Evolutionary conservation across 2,888 invertebrate species (phyloP), one percentile per base, ranked within the genome.

Genomic region (Sinhomidia bicolor): DNA sequence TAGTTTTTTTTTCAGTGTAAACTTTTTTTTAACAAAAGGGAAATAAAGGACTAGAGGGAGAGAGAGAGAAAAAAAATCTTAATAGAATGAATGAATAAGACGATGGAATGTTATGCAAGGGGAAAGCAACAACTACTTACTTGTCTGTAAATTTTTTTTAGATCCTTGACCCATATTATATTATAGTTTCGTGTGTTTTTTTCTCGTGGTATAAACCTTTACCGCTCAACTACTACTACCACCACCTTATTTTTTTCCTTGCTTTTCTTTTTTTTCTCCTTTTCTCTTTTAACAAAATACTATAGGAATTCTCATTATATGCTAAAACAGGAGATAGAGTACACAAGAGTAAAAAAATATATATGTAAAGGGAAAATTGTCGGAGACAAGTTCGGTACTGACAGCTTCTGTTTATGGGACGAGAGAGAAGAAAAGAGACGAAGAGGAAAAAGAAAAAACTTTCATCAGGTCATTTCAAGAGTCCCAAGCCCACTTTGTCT

Each of bases 401-500:
- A 88, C 88, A 88, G 88, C 74, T 82, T 54, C 88, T 88, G 76
- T 88, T 88, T 88, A 88, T 88, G 88, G 88, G 82, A 81, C 74
- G 81, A 76, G 78, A 68, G 41, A n/a, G n/a, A n/a, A n/a, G n/a
- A n/a, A n/a, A n/a, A n/a, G n/a, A n/a, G n/a, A n/a, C n/a, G n/a
- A n/a, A n/a, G n/a, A n/a, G n/a, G n/a, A n/a, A n/a, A n/a, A n/a
- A n/a, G n/a, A 65, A 82, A 88, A 87, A 88, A 88, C 82, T 88
- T 88, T 88, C 88, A 88, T 88, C 88, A 88, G 88, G 88, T 88
- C 88, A 88, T 88, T 88, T 88, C 82, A 54, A 76, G 65, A 88
- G 88, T 88, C 88, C 88, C 88, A 47, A 88, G 71, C 82, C 82
- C 88, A 88, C 82, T 88, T 88, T 88, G 88, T 82, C 88, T 88